These are phyloP conservation scores for Eueremaeus valkanovi DNA, from an alignment of 2,888 invertebrate genomes.

Conservation along the genomic window DNA sequence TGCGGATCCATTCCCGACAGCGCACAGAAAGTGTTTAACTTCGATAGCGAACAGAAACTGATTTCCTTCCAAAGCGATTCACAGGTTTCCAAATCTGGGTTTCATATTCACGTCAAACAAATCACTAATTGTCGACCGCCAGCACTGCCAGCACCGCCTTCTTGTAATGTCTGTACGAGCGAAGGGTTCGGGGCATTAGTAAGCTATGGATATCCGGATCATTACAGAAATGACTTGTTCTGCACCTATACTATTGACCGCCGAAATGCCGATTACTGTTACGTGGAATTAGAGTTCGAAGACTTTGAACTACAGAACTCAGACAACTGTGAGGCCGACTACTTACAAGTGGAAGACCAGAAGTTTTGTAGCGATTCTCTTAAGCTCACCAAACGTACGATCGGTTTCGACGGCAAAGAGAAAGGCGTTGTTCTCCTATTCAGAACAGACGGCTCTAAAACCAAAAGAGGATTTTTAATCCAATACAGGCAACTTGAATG, in stretches of 20 bases:
- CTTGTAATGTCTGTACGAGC: conserved; percentile 40
- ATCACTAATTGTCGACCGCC: conserved; percentile 46
- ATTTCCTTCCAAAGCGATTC: conserved; percentile 47
- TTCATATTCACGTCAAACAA: conserved; percentile 47
- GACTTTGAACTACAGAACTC: conserved; percentile 47
- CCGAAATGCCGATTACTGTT: conserved; percentile 44
- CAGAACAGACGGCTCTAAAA: conserved; percentile 30
- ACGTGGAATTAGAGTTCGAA: conserved; percentile 47
- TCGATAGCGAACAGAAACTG: conserved; percentile 45
- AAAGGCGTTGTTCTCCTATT: conserved; percentile 37
- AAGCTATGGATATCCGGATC: conserved; percentile 41
- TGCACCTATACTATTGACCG: conserved; percentile 46
- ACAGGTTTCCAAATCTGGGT: conserved; percentile 47
- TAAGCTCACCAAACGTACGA: conserved; percentile 27
- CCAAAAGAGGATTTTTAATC: conserved; percentile 38
- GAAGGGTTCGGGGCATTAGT: conserved; percentile 21
- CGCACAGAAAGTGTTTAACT: conserved; percentile 46
- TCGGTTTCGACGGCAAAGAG: conserved; percentile 34
- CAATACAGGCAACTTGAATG: conserved; percentile 40
- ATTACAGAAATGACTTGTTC: conserved; percentile 43
- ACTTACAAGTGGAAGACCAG: conserved; percentile 46
- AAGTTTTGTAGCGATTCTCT: conserved; percentile 47
- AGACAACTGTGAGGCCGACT: conserved; percentile 47
- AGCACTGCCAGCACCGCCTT: conserved; percentile 40
- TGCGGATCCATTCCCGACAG: conserved; percentile 47